phyloP scores from a whole-genome alignment of 2,888 invertebrate species.

The Euspilapteryx auroguttella region DNA sequence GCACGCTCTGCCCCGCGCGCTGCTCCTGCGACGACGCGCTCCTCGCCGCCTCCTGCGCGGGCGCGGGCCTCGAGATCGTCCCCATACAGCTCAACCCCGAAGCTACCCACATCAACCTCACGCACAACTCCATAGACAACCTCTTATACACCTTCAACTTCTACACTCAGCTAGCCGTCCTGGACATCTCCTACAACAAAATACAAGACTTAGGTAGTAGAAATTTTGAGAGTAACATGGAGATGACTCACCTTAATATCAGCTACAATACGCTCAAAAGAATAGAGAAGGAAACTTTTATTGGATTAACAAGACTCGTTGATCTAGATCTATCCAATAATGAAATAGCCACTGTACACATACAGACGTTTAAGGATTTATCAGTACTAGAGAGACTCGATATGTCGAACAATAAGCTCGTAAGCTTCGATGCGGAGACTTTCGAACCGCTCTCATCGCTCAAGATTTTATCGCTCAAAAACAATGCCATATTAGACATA shows the following conservation, averaged over 20 bases:
- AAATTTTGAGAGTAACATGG: slow-evolving; percentile 78
- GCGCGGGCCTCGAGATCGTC: slow-evolving; percentile 79
- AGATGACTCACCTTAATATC: slow-evolving; percentile 74
- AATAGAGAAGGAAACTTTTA: slow-evolving; percentile 75
- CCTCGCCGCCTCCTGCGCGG: slow-evolving; percentile 74
- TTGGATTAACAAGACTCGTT: slow-evolving; percentile 68
- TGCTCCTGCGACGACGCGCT: slow-evolving; percentile 81
- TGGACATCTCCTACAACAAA: slow-evolving; percentile 83
- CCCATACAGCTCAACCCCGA: slow-evolving; percentile 90
- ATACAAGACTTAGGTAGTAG: slow-evolving; percentile 78
- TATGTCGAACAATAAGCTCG: slow-evolving; percentile 75
- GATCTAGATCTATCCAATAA: slow-evolving; percentile 78
- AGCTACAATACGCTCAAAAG: slow-evolving; percentile 74
- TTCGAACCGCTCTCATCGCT: slow-evolving; percentile 71
- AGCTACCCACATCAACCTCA: slow-evolving; percentile 78
- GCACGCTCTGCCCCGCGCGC: slow-evolving; percentile 75
- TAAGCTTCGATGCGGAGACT: slow-evolving; percentile 70
- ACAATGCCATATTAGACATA: slow-evolving; percentile 78
- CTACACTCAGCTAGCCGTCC: slow-evolving; percentile 75
- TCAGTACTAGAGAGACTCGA: slow-evolving; percentile 73
- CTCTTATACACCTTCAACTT: slow-evolving; percentile 78
- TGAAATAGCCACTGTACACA: slow-evolving; percentile 72
- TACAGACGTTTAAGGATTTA: slow-evolving; percentile 77
- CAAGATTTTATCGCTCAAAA: slow-evolving; percentile 71
- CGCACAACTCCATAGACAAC: slow-evolving; percentile 79